These are phyloP conservation scores for Pantherophis guttatus DNA, from an alignment of 2,113 vertebrate species.

Conservation along the genomic window DNA sequence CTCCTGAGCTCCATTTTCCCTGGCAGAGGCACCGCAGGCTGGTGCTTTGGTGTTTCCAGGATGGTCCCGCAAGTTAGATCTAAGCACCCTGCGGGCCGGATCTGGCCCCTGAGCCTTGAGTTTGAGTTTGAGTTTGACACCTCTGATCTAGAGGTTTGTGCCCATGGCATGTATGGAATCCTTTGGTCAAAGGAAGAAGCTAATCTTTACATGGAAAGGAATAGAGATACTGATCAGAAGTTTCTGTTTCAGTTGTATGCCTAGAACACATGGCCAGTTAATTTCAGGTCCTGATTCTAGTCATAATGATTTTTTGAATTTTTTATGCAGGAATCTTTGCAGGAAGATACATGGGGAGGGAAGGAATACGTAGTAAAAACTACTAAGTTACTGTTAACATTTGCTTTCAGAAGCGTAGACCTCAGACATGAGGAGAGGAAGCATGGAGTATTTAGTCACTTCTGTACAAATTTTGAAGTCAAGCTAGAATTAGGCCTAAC, in stretches of 20 bases:
- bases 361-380: neutral
- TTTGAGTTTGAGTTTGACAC: too few species aligned
- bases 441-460: neutral
- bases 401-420: neutral
- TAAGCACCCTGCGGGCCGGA: too few species aligned
- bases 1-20: too few species aligned
- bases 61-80: too few species aligned
- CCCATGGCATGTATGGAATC: neutral
- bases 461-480: neutral
- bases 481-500: neutral
- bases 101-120: too few species aligned
- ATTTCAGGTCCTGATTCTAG: neutral
- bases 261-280: neutral
- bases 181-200: neutral
- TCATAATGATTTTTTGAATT: neutral
- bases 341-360: neutral
- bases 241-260: neutral
- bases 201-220: neutral
- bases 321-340: neutral
- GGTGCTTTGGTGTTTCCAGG: too few species aligned
- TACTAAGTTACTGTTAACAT: neutral
- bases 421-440: neutral
- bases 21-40: too few species aligned
- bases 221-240: neutral
- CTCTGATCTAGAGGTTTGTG: neutral